Evolutionary conservation across 2,888 invertebrate genomes (phyloP).

Genomic region (Pammene fasciana): DNA sequence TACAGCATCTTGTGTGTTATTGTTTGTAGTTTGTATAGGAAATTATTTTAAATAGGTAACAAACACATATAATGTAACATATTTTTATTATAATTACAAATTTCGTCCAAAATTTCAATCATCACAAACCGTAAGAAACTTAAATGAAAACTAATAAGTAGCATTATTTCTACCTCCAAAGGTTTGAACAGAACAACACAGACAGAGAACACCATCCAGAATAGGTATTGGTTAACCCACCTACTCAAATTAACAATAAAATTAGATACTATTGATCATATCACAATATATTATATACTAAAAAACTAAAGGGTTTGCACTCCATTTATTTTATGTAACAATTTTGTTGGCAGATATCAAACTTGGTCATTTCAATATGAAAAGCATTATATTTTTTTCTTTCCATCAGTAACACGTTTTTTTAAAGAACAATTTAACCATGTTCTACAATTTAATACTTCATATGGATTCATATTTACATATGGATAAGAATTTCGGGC

Average conservation of each 20-base stretch:
- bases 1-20: too few species aligned
- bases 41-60: slow-evolving; percentile 44
- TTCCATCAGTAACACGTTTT: too few species aligned
- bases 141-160: slow-evolving; percentile 57
- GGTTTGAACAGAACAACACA: slow-evolving; percentile 21
- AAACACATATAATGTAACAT: slow-evolving; percentile 62
- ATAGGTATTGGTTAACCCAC: slow-evolving; percentile 47
- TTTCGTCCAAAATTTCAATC: slow-evolving; percentile 65
- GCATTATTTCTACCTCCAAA: slow-evolving; percentile 15
- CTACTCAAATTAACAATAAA: slow-evolving; percentile 39
- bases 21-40: too few species aligned
- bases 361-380: not conserved
- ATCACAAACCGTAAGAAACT: slow-evolving; percentile 64
- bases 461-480: not conserved
- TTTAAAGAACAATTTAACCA: too few species aligned
- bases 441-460: too few species aligned
- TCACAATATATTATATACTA: slow-evolving; percentile 53
- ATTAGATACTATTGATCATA: slow-evolving; percentile 52
- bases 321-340: not conserved
- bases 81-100: slow-evolving; percentile 72
- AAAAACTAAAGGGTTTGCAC: slow-evolving; percentile 42
- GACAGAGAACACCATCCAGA: slow-evolving; percentile 31
- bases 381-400: too few species aligned
- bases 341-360: not conserved
- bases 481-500: not conserved